Base-by-base conservation (phyloP, 2,113 vertebrate genomes). In the Colius striatus region DNA sequence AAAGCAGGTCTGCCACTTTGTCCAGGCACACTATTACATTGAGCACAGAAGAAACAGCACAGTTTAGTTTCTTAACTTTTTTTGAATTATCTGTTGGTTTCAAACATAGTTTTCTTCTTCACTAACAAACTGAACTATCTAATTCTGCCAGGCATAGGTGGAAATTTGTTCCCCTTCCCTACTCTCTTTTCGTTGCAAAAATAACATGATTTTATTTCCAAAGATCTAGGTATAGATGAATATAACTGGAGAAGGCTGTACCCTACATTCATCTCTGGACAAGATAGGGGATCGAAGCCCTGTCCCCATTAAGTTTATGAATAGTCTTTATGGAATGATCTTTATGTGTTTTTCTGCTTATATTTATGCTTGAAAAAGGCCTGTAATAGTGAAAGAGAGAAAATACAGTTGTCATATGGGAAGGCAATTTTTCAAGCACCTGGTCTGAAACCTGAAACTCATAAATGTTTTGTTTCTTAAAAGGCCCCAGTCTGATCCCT, bases 361-460 rank as follows among this genome's bases (percentile, higher is more conserved):
- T 38, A 19, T n/a, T 88, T 71, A 78, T 82, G 23, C 34, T 60
- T 73, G 58, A 36, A 68, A 79, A 68, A 80, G 36, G 43, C 55
- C 51, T 67, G 32, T 54, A 13, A 70, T 29, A 55, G 18, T 47
- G 45, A 8, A 76, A 90, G 73, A 72, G 79, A 70, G 53, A 63
- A 57, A 82, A 55, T 36, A 60, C 5, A 83, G 25, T 25, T 58
- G 71, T 29, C 38, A 38, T 50, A 80, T 9, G 88, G 29, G 22
- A 41, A 77, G 27, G 61, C 21, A 43, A 21, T 73, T 95, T 90
- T 87, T 94, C 62, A 91, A 84, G 57, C 27, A 87, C 30, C 41
- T 87, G 43, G 10, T 73, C 84, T 79, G 89, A 90, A 89, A 95
- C 17, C 18, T 84, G 84, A 82, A 92, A 70, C 58, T 83, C 51